phyloP scores from a whole-genome alignment of 2,113 vertebrate genomes.

The Hippocampus barbouri region DNA sequence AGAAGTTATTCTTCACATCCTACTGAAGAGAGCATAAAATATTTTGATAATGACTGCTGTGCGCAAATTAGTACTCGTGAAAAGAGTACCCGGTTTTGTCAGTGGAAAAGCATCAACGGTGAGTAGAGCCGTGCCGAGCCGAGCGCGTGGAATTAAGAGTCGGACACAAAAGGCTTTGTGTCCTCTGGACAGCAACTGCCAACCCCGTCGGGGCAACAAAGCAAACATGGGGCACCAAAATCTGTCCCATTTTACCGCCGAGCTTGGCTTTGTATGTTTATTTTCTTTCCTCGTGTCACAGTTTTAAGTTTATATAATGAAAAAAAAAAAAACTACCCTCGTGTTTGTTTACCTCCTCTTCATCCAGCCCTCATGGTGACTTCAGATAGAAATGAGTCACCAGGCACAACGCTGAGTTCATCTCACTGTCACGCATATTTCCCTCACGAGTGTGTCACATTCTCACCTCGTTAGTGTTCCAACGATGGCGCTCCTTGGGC shows the following conservation, averaged over 20 bases:
- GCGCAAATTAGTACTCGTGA: neutral
- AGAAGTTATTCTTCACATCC: too few species aligned
- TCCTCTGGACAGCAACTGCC: neutral
- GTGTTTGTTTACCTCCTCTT: conserved; percentile 59
- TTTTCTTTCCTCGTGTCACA: conserved; percentile 38
- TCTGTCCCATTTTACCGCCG: conserved; percentile 19
- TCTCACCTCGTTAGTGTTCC: conserved; percentile 99
- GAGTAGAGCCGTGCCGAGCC: neutral
- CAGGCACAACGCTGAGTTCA: conserved; percentile 28
- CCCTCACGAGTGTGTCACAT: conserved; percentile 35
- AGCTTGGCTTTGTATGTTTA: conserved; percentile 20
- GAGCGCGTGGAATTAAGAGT: conserved; percentile 17
- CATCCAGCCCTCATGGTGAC: conserved; percentile 54
- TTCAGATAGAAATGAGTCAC: conserved; percentile 55
- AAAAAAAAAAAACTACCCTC: conserved; percentile 46
- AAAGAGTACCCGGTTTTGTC: neutral
- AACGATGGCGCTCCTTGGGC: conserved; percentile 98
- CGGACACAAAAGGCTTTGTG: conserved; percentile 6
- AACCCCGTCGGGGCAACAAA: conserved; percentile 36
- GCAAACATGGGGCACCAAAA: conserved; percentile 28
- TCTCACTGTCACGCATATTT: conserved; percentile 47
- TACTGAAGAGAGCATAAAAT: too few species aligned
- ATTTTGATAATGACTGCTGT: neutral
- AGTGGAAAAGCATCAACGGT: neutral
- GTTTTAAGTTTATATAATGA: conserved; percentile 50